Evolutionary conservation across 2,888 invertebrate species (phyloP).

Genomic region (Calliopum simillimum): DNA sequence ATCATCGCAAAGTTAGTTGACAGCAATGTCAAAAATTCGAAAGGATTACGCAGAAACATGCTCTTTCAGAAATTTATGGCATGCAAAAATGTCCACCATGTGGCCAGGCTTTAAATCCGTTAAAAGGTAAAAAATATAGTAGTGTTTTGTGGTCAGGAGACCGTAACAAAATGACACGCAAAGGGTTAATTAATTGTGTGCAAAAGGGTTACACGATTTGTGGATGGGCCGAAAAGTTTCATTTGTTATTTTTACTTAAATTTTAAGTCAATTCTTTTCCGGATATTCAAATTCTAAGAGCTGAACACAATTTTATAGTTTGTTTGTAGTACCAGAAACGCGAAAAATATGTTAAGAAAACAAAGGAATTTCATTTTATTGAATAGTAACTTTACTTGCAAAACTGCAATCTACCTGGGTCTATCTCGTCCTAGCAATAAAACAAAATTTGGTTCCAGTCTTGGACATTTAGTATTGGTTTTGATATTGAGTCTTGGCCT

Average conservation of each 20-base stretch:
- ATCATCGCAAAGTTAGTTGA: background rate
- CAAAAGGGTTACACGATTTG: conserved; percentile 21
- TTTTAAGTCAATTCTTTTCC: background rate
- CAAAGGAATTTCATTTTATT: too few relatives aligned
- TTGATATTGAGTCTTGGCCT: too few relatives aligned
- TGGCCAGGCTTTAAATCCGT: conserved; percentile 1
- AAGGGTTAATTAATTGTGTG: conserved; percentile 59
- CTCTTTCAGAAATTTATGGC: background rate
- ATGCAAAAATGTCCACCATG: conserved; percentile 16
- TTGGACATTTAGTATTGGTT: too few relatives aligned
- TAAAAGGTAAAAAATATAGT: background rate
- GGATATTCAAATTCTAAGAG: conserved; percentile 30
- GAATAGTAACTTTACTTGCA: too few relatives aligned
- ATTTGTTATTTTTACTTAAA: too few relatives aligned
- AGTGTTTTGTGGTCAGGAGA: background rate
- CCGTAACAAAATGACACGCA: conserved; percentile 58
- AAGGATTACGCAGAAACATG: conserved; percentile 10
- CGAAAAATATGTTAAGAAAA: too few relatives aligned
- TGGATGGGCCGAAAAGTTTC: too few relatives aligned
- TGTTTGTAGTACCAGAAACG: too few relatives aligned
- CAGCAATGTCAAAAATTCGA: background rate
- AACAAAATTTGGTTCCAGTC: too few relatives aligned
- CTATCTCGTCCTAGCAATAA: too few relatives aligned
- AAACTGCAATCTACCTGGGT: too few relatives aligned
- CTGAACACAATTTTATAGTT: conserved; percentile 34